phyloP scores from a whole-genome alignment of 2,888 invertebrate genomes.

The Euplagia quadripunctaria region DNA sequence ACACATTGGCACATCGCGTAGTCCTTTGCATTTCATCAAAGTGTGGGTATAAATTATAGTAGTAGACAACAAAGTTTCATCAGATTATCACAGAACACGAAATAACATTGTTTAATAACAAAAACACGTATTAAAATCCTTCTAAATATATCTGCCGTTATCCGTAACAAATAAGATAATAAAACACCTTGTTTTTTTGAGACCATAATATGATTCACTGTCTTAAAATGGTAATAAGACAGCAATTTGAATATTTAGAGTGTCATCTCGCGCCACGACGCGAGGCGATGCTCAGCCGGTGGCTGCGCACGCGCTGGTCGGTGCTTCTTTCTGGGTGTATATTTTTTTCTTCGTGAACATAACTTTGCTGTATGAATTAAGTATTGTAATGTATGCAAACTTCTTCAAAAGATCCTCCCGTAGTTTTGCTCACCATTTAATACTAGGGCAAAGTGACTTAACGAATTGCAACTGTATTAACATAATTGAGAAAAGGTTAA shows the following conservation, averaged over 20 bases:
- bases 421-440: slow-evolving; percentile 74
- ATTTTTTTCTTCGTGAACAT: slow-evolving; percentile 58
- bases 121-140: slow-evolving; percentile 52
- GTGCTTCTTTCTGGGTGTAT: slow-evolving; percentile 64
- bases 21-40: not conserved
- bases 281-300: slow-evolving; percentile 1
- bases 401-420: slow-evolving; percentile 72
- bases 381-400: slow-evolving; percentile 82
- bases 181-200: slow-evolving; percentile 54
- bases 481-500: slow-evolving; percentile 82
- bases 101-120: slow-evolving; percentile 42
- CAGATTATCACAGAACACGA: slow-evolving; percentile 19
- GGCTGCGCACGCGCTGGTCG: slow-evolving; percentile 62
- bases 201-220: slow-evolving; percentile 66
- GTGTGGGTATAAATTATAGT: too few relatives aligned
- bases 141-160: slow-evolving; percentile 57
- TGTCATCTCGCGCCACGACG: slow-evolving; percentile 53
- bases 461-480: slow-evolving; percentile 66
- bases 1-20: not conserved
- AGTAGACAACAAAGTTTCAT: not conserved
- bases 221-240: slow-evolving; percentile 64
- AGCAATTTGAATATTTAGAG: slow-evolving; percentile 61
- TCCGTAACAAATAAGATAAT: slow-evolving; percentile 54
- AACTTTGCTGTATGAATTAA: slow-evolving; percentile 64
- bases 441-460: slow-evolving; percentile 74